Percentiles rank a stretch among this genome's conserved stretches.
These are phyloP conservation scores for Microcebus ravelobensis DNA, from an alignment of 2,113 vertebrate genomes.

Conservation along the genomic window DNA sequence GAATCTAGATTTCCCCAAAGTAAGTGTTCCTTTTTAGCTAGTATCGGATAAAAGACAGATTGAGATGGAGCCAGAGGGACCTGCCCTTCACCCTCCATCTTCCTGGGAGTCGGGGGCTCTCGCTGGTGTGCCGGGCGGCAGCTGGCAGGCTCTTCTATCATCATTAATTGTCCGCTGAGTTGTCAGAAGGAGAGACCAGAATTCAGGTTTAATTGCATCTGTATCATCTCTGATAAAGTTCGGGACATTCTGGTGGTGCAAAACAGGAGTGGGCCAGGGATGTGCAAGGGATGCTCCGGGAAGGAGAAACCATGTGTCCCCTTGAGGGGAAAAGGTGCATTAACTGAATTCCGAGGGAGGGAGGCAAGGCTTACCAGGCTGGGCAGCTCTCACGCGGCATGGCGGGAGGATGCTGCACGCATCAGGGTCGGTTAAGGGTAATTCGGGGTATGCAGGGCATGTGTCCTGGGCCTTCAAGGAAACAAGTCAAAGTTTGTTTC, in stretches of 20 bases:
- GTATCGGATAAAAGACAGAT: constrained; percentile 76
- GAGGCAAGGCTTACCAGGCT: not conserved
- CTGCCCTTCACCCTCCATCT: constrained; percentile 73
- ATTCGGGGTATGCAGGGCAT: not conserved
- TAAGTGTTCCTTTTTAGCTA: constrained; percentile 63
- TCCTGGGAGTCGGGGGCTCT: constrained; percentile 23
- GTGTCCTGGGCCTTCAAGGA: not conserved
- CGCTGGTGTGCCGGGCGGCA: constrained; percentile 72
- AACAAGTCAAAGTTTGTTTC: not conserved
- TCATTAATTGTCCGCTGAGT: constrained; percentile 78
- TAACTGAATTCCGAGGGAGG: not conserved
- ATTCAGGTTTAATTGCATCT: constrained; percentile 79
- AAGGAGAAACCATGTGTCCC: constrained; percentile 6
- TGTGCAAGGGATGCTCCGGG: not conserved
- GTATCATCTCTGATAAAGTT: constrained; percentile 66
- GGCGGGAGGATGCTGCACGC: not conserved
- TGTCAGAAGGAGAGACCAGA: constrained; percentile 71
- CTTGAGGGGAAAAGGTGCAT: constrained; percentile 11
- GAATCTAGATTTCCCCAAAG: constrained; percentile 72
- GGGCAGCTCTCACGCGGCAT: not conserved
- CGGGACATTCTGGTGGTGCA: constrained; percentile 41
- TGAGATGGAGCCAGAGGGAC: constrained; percentile 68
- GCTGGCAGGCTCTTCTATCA: constrained; percentile 79
- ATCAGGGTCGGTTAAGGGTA: not conserved
- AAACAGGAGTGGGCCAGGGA: not conserved